A percentile compares a stretch with the other conserved stretches of the same genome.
Conservation (phyloP, 2,113 vertebrate genomes). For the Zosterops lateralis region DNA sequence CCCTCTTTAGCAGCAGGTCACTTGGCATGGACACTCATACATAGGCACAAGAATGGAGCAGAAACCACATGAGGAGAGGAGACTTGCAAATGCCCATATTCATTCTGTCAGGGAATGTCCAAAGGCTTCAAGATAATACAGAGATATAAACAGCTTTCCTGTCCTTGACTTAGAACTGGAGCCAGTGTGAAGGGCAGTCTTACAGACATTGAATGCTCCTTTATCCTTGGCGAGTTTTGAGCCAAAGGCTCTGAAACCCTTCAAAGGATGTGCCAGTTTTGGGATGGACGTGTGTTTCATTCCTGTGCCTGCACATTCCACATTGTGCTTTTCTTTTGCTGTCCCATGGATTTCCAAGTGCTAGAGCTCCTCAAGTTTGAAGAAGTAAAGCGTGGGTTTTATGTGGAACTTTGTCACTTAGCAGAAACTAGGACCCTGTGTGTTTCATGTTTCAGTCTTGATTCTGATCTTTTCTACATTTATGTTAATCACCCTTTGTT, state of each 20-base stretch:
- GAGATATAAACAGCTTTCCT: neutral
- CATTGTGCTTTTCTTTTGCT: neutral
- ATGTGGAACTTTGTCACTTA: neutral
- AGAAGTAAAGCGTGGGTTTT: neutral
- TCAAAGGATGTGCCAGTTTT: neutral
- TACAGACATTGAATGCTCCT: neutral
- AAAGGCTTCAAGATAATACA: neutral
- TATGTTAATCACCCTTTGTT: neutral
- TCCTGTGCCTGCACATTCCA: neutral
- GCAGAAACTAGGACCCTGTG: neutral
- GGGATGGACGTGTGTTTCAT: neutral
- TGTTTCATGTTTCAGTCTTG: neutral
- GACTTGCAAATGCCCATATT: neutral
- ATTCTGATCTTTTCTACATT: neutral
- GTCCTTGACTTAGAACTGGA: neutral
- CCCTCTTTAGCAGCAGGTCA: neutral
- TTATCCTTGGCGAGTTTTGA: neutral
- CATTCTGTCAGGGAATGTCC: neutral
- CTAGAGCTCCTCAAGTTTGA: neutral
- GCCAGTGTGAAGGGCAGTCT: neutral
- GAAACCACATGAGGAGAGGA: neutral
- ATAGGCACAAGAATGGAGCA: neutral
- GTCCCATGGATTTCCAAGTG: neutral
- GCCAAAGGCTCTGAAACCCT: neutral
- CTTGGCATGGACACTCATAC: neutral